Conservation (phyloP, 2,888 invertebrate species). For the Sesia apiformis region DNA sequence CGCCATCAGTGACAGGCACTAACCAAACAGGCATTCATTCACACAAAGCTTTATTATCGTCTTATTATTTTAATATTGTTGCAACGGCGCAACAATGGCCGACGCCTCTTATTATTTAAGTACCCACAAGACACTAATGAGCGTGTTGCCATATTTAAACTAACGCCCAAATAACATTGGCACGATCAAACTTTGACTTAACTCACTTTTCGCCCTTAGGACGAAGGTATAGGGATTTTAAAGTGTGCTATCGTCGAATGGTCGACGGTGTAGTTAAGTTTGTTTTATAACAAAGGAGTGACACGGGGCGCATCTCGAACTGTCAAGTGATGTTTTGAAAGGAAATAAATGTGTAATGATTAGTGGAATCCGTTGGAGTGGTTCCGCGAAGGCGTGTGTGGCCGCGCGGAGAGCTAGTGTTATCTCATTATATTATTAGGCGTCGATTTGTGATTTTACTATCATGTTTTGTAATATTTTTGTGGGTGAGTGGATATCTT, state of each 20-base stretch:
- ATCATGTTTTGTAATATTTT: background rate
- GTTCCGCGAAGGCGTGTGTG: conserved; percentile 49
- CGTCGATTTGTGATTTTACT: conserved; percentile 11
- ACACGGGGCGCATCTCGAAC: conserved; percentile 60
- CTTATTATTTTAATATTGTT: conserved; percentile 70
- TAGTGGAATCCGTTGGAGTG: conserved; percentile 37
- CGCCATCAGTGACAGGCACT: no score
- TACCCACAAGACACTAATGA: conserved; percentile 63
- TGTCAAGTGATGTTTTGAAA: conserved; percentile 57
- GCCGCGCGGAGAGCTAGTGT: conserved; percentile 26
- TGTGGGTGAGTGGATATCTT: no score
- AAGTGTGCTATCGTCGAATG: background rate
- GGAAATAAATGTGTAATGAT: conserved; percentile 67
- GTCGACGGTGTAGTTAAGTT: conserved; percentile 1
- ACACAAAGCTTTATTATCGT: conserved; percentile 56
- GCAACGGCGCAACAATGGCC: conserved; percentile 51
- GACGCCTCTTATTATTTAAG: conserved; percentile 34
- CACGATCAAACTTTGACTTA: background rate
- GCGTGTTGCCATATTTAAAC: conserved; percentile 55
- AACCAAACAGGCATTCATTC: background rate
- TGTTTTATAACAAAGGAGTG: conserved; percentile 33
- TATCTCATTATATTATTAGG: conserved; percentile 43
- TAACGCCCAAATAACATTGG: conserved; percentile 19
- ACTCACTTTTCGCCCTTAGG: background rate
- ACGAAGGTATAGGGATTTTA: background rate